These are phyloP conservation scores for Iphiclides podalirius DNA, from an alignment of 2,888 invertebrate species.

Conservation along the genomic window DNA sequence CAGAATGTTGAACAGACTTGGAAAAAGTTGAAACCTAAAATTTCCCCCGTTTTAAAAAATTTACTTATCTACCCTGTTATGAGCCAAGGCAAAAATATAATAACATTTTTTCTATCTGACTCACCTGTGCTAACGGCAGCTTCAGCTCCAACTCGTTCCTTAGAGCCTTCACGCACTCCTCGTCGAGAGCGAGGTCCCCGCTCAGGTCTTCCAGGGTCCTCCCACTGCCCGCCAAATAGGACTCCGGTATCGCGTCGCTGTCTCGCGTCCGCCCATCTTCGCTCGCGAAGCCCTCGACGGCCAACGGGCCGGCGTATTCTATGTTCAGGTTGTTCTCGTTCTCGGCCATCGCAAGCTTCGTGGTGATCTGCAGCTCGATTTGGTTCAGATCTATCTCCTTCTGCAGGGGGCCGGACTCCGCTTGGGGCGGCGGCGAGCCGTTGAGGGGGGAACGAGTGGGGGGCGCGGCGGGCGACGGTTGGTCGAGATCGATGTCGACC, in stretches of 20 bases:
- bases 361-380: constrained; percentile 69
- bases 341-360: constrained; percentile 73
- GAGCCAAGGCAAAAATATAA: too few species aligned
- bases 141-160: constrained; percentile 85
- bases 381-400: constrained; percentile 63
- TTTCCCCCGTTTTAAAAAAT: too few species aligned
- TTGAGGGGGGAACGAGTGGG: constrained; percentile 24
- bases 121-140: constrained; percentile 84
- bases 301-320: constrained; percentile 68
- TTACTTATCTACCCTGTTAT: too few species aligned
- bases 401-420: constrained; percentile 35
- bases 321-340: constrained; percentile 77
- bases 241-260: constrained; percentile 52
- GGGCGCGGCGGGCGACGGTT: constrained; percentile 27
- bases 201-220: constrained; percentile 74
- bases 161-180: constrained; percentile 85
- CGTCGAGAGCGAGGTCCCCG: constrained; percentile 82
- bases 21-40: too few species aligned
- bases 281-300: constrained; percentile 51
- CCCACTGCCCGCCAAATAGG: constrained; percentile 70
- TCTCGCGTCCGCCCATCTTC: constrained; percentile 46
- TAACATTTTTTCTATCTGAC: too few species aligned
- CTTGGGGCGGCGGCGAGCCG: constrained; percentile 18
- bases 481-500: constrained; percentile 57
- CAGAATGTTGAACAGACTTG: too few species aligned